A percentile compares a stretch with the other conserved stretches of the same genome.
phyloP scores from a whole-genome alignment of 1,140 invertebrate genomes.

The Phortica variegata region DNA sequence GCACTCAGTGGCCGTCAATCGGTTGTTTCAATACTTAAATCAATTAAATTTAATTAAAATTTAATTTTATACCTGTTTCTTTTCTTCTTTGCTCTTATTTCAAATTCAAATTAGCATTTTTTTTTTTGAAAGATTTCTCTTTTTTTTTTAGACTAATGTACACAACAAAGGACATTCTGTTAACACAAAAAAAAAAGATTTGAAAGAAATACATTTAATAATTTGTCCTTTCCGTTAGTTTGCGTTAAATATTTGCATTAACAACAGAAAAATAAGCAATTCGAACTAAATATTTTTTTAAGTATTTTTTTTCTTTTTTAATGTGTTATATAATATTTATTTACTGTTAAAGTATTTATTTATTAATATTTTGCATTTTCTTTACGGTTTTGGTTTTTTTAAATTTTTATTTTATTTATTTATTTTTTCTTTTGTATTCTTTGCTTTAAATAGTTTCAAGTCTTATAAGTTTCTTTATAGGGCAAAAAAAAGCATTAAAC shows the following conservation, averaged over 20 bases:
- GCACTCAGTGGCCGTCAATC: too few species aligned
- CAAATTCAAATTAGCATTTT: not conserved
- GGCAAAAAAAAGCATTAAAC: constrained; percentile 42
- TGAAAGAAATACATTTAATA: constrained; percentile 6
- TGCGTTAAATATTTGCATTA: constrained; percentile 6
- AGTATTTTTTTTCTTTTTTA: not conserved
- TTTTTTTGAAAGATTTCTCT: not conserved
- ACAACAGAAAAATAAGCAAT: constrained; percentile 26
- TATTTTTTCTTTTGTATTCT: not conserved
- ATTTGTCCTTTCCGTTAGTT: constrained; percentile 4
- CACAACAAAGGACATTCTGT: not conserved
- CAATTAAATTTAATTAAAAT: constrained; percentile 33
- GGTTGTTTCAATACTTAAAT: constrained; percentile 9
- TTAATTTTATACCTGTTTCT: constrained; percentile 37
- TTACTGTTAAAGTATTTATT: too few species aligned
- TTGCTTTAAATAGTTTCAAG: constrained; percentile 43
- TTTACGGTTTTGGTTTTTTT: constrained; percentile 6
- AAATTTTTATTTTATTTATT: constrained; percentile 6
- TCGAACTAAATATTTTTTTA: constrained; percentile 32
- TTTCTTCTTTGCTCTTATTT: constrained; percentile 17
- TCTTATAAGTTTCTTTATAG: constrained; percentile 53
- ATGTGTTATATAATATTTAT: too few species aligned
- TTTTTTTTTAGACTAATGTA: not conserved
- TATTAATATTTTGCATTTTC: constrained; percentile 1
- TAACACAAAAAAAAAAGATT: not conserved